phyloP scores from a whole-genome alignment of 2,113 vertebrate genomes.

The Andinoacara biseriatus region DNA sequence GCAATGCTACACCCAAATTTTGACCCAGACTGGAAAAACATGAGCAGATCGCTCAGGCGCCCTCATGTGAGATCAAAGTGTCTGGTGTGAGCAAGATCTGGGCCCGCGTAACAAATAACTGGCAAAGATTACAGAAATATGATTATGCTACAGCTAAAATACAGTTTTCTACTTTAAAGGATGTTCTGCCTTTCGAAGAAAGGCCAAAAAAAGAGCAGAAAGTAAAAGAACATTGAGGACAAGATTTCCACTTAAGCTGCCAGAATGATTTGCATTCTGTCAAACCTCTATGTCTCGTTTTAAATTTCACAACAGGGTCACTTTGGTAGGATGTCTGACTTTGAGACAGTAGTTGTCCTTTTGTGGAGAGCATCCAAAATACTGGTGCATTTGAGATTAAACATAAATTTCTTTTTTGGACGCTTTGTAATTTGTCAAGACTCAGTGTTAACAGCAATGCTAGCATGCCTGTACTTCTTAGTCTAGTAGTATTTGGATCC shows the following conservation, averaged over 20 bases:
- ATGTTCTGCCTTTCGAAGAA: neutral
- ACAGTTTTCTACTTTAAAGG: neutral
- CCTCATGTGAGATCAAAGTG: too few species aligned
- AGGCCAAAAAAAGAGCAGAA: neutral
- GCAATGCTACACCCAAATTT: neutral
- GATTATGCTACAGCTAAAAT: neutral
- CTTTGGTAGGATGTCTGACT: neutral
- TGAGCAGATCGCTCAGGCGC: neutral
- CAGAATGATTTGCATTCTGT: slow-evolving; percentile 2
- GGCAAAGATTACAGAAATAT: neutral
- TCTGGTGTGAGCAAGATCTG: neutral
- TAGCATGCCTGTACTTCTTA: neutral
- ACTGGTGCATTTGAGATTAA: neutral
- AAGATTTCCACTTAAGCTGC: neutral
- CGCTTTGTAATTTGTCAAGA: neutral
- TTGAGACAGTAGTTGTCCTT: neutral
- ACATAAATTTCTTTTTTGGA: neutral
- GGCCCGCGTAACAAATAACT: neutral
- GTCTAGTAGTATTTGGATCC: neutral
- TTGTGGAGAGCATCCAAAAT: neutral
- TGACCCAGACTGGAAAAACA: neutral
- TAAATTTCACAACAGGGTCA: neutral
- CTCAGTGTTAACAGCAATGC: neutral
- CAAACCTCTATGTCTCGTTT: neutral
- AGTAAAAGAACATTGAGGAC: neutral